Conservation (phyloP, 1,140 invertebrate species). For the Colletes latitarsis region DNA sequence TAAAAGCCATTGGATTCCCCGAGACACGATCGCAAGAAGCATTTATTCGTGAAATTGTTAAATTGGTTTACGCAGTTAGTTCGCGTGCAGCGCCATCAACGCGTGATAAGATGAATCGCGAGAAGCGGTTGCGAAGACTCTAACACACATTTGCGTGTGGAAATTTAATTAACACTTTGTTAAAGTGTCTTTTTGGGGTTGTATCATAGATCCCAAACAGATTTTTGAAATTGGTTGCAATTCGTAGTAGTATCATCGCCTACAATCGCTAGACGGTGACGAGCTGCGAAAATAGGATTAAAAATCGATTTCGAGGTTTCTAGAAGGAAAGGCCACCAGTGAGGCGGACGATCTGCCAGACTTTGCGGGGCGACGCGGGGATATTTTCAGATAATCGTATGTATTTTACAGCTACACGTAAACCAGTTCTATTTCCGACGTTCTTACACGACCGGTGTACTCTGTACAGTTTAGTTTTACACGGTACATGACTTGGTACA, state of each 20-base stretch:
- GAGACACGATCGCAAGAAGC: too few species aligned
- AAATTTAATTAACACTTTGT: conserved; percentile 63
- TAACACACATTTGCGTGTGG: conserved; percentile 52
- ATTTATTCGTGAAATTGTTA: conserved; percentile 16
- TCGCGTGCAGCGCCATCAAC: conserved; percentile 57
- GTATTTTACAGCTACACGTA: conserved; percentile 35
- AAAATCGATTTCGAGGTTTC: conserved; percentile 54
- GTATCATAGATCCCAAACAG: conserved; percentile 40
- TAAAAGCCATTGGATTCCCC: neutral
- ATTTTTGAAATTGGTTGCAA: conserved; percentile 42
- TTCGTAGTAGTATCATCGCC: conserved; percentile 1
- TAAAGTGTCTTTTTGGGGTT: conserved; percentile 38
- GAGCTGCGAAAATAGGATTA: conserved; percentile 30
- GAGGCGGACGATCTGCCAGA: conserved; percentile 48
- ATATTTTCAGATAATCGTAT: conserved; percentile 60
- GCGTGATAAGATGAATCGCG: conserved; percentile 64
- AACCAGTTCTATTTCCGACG: conserved; percentile 1
- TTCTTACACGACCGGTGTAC: neutral
- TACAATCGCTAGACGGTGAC: conserved; percentile 14
- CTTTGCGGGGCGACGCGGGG: conserved; percentile 54
- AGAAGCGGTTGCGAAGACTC: conserved; percentile 52
- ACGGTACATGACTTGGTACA: conserved; percentile 5
- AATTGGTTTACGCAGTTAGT: conserved; percentile 49
- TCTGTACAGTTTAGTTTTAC: neutral
- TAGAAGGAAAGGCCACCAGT: conserved; percentile 36